Evolutionary conservation across 2,888 invertebrate species (phyloP), one percentile per base, ranked within the genome.

Genomic region (Erpobdella octoculata): DNA sequence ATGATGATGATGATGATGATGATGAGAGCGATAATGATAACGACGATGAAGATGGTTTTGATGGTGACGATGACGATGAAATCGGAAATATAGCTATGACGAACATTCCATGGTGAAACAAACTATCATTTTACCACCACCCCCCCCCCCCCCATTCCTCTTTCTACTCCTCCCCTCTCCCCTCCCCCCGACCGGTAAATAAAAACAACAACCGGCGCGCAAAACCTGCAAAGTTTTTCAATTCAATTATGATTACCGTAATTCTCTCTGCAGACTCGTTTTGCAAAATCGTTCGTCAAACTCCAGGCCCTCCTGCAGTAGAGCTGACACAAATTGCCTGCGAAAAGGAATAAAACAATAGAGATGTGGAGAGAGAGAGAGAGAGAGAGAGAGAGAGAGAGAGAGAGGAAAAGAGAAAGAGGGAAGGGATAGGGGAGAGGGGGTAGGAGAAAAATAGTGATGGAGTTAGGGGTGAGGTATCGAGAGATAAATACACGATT

Each of bases 221-320:
- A 5, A 21, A n/a, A 53, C 21, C 21, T 21, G 28, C 53, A 53
- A 53, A 3, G 15, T 21, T 53, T 53, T n/a, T n/a, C n/a, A n/a
- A n/a, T n/a, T n/a, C n/a, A n/a, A 28, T 53, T 53, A 53, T 53
- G 53, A 28, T 53, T 53, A 53, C 53, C 28, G 53, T 53, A 53
- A 12, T 53, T 53, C 28, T 53, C 53, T 21, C 53, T 21, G 53
- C 53, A 53, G 9, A 53, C 53, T 53, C 28, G 53, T 53, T 53
- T 53, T n/a, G 53, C 53, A 12, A 53, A 53, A 28, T 53, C 53
- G 21, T 53, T 53, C 53, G 53, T 53, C 53, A 53, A 28, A 53
- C 53, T 53, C 53, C 53, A 53, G 53, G 53, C 21, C 8, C 53
- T 21, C 28, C 28, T 53, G 53, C 53, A 53, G 53, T 53, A 53